Percentiles rank a stretch among this genome's conserved stretches.
phyloP scores from a whole-genome alignment of 1,140 invertebrate genomes.

The Panagrolaimus sp. region DNA sequence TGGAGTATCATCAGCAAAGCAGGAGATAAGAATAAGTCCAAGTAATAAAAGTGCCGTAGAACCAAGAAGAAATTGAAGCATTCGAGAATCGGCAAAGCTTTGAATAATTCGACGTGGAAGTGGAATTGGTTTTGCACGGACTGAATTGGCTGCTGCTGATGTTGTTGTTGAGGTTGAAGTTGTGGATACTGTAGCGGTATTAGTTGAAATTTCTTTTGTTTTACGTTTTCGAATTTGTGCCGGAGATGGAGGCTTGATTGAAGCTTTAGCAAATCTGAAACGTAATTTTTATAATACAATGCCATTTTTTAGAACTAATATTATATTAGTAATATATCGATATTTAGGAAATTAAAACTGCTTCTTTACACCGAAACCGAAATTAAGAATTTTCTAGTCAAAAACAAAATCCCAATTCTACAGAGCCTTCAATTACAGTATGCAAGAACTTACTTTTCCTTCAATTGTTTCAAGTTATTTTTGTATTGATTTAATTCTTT shows the following conservation, averaged over 20 bases:
- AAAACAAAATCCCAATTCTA: no score
- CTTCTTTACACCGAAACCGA: no score
- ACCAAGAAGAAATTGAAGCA: background rate
- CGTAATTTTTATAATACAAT: no score
- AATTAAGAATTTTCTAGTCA: no score
- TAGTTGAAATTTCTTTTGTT: no score
- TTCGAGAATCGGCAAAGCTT: background rate
- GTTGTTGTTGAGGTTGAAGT: background rate
- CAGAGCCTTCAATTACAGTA: background rate
- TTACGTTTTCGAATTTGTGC: no score
- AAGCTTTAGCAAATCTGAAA: background rate
- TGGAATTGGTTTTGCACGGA: background rate
- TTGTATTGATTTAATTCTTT: constrained; percentile 1
- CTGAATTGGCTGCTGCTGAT: background rate
- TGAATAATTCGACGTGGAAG: background rate
- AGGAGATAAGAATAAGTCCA: background rate
- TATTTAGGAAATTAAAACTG: no score
- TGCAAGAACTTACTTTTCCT: background rate
- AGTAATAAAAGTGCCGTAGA: background rate
- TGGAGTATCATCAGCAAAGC: background rate
- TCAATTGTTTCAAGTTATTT: background rate
- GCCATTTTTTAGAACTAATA: no score
- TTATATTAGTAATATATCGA: no score
- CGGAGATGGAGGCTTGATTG: background rate
- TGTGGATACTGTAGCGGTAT: no score